Evolutionary conservation across 2,113 vertebrate genomes (phyloP).

Genomic region (Toxostoma redivivum): DNA sequence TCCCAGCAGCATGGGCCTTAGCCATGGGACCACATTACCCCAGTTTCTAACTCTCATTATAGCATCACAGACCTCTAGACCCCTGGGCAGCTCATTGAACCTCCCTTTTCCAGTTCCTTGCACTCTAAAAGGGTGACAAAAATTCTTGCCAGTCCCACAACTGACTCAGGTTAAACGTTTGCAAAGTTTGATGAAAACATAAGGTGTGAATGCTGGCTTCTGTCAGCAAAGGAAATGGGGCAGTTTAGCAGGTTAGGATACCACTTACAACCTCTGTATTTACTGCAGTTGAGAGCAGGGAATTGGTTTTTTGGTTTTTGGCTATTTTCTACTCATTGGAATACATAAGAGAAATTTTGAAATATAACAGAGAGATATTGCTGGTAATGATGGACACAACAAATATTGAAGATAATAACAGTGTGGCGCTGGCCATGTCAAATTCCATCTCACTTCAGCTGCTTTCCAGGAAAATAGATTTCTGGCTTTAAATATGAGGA

Average conservation of each 20-base stretch:
- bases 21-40: neutral
- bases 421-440: neutral
- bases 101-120: neutral
- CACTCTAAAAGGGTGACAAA: neutral
- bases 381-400: neutral
- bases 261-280: neutral
- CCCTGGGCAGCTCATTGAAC: neutral
- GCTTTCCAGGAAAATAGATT: conserved; percentile 50
- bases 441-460: neutral
- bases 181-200: neutral
- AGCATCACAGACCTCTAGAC: neutral
- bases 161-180: rapidly evolving
- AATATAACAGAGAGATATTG: neutral
- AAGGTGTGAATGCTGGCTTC: neutral
- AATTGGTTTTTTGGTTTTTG: neutral
- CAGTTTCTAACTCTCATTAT: neutral
- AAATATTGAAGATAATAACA: neutral
- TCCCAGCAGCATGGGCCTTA: neutral
- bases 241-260: neutral
- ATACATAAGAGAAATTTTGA: neutral
- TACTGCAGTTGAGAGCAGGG: neutral
- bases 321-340: neutral
- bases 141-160: neutral
- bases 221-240: neutral
- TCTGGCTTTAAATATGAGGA: conserved; percentile 52